Evolutionary conservation across 2,888 invertebrate genomes (phyloP), one percentile per base, ranked within the genome.

Genomic region (Phaedon cochleariae): DNA sequence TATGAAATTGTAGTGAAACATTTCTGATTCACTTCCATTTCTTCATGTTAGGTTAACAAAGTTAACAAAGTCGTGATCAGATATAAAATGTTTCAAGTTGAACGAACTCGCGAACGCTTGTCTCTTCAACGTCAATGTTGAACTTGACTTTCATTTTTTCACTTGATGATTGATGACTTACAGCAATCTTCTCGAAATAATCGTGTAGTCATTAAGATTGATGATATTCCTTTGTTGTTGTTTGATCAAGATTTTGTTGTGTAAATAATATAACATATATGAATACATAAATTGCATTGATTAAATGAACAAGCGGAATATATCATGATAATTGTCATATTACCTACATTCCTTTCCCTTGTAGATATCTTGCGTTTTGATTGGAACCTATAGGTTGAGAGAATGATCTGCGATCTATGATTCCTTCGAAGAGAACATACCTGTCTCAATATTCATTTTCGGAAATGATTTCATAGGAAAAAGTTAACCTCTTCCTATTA

Each of bases 141-240:
- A 62, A 69, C 64, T 71, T 71, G 76, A 71, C 77, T 76, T 78
- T 77, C 75, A 72, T 68, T 51, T 70, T 60, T 41, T 68, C 59
- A 68, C 31, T 37, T 37, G 59, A 75, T 79, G 81, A 81, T 81
- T 81, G 78, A 81, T 81, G 79, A 72, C 73, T 72, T 67, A 75
- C 68, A 73, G 71, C 75, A 73, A 77, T 77, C 75, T 73, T 75
- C 77, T 76, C 77, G 79, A 80, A 79, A 79, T 81, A 80, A 81
- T 81, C 79, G 77, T 76, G 76, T 77, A 76, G 77, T 76, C 77
- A 80, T 77, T 76, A 76, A 79, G 80, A 80, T 79, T 77, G 79
- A 80, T 81, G 80, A 78, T 78, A 77, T 59, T 73, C 73, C 70
- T 73, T 74, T 73, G 73, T 77, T 77, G 79, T 77, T 79, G 77